Conservation (phyloP, 2,888 invertebrate species). For the Sepioteuthis lessoniana region DNA sequence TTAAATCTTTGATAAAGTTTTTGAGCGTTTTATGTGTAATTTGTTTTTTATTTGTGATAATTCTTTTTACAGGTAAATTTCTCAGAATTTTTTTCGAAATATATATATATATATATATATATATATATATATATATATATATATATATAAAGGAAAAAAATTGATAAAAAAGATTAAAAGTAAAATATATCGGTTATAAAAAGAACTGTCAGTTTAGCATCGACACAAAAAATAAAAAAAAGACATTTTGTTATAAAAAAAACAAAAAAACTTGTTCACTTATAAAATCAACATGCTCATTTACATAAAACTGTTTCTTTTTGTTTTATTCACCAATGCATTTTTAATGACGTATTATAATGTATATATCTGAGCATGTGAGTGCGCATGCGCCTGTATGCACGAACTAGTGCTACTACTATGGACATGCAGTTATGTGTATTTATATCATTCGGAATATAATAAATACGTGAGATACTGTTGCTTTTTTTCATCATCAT, state of each 20-base stretch:
- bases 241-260: neutral
- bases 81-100: neutral
- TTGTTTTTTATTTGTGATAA: neutral
- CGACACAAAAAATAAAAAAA: neutral
- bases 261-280: neutral
- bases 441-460: neutral
- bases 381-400: neutral
- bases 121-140: no score
- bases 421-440: neutral
- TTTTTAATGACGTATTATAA: neutral
- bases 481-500: neutral
- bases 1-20: neutral
- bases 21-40: neutral
- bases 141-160: no score
- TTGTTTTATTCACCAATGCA: neutral
- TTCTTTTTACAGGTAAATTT: slow-evolving; percentile 6
- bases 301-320: neutral
- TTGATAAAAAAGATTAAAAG: neutral
- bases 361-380: neutral
- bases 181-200: neutral
- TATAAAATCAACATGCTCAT: neutral
- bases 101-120: no score
- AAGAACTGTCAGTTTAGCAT: neutral
- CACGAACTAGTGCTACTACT: neutral
- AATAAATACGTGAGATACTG: neutral